Percentiles rank a stretch among this genome's conserved stretches.
Evolutionary conservation across 2,888 invertebrate species (phyloP).

Genomic region (Orthonevra nobilis): DNA sequence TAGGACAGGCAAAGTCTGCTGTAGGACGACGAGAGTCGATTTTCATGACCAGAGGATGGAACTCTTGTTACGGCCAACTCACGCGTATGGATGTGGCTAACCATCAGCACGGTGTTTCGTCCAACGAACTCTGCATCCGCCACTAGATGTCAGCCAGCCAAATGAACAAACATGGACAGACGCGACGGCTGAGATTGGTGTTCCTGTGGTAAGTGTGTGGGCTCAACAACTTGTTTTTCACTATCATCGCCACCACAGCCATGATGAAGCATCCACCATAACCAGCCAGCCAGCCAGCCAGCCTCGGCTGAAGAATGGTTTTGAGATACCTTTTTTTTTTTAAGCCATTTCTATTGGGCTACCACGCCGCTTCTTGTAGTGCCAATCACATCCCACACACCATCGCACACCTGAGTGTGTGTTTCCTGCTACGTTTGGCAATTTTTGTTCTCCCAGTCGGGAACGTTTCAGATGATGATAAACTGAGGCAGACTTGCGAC

Average conservation of each 20-base stretch:
- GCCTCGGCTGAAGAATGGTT: constrained; percentile 30
- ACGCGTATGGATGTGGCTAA: constrained; percentile 15
- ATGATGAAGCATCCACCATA: constrained; percentile 62
- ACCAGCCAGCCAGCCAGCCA: constrained; percentile 22
- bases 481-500: background rate
- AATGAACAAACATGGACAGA: constrained; percentile 69
- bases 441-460: constrained; percentile 16
- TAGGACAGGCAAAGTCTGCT: background rate
- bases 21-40: constrained; percentile 58
- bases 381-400: constrained; percentile 69
- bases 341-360: constrained; percentile 41
- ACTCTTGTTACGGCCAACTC: constrained; percentile 54
- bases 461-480: constrained; percentile 28
- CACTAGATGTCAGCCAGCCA: constrained; percentile 60
- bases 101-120: constrained; percentile 16
- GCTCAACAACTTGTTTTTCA: constrained; percentile 69
- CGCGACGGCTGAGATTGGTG: constrained; percentile 64
- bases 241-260: constrained; percentile 53
- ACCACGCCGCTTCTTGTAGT: constrained; percentile 54
- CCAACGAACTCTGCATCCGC: background rate
- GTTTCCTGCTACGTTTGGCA: constrained; percentile 60
- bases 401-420: constrained; percentile 14
- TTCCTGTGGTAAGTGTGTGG: constrained; percentile 58
- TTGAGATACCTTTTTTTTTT: constrained; percentile 5
- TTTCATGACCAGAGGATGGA: constrained; percentile 60